Evolutionary conservation across 2,888 invertebrate genomes (phyloP).

Genomic region (Meiosimyza decipiens): DNA sequence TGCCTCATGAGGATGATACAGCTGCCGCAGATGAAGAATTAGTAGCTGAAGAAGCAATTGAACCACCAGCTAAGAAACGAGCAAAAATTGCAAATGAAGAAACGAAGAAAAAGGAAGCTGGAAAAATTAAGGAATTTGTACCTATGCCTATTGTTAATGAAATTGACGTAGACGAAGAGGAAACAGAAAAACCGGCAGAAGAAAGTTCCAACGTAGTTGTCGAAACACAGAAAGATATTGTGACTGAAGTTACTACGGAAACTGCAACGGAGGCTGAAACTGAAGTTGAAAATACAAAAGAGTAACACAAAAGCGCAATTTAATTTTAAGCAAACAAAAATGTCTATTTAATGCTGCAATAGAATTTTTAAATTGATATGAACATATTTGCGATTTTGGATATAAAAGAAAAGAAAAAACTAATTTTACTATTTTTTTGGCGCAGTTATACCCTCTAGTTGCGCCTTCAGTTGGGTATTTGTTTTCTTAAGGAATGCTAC

Average conservation of each 20-base stretch:
- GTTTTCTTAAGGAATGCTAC: constrained; percentile 92
- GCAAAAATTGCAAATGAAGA: constrained; percentile 37
- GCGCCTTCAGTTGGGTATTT: constrained; percentile 92
- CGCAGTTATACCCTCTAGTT: constrained; percentile 93
- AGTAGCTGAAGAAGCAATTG: constrained; percentile 5
- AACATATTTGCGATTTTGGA: constrained; percentile 1
- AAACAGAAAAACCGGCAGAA: constrained; percentile 43
- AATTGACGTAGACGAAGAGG: constrained; percentile 56
- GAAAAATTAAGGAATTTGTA: constrained; percentile 50
- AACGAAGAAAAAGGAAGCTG: constrained; percentile 37
- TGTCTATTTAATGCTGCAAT: neutral
- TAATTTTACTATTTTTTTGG: constrained; percentile 80
- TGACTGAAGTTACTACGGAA: neutral
- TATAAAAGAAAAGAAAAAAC: constrained; percentile 5
- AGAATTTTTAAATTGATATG: neutral
- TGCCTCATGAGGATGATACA: constrained; percentile 68
- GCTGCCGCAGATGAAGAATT: neutral
- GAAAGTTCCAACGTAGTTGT: neutral
- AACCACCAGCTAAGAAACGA: constrained; percentile 40
- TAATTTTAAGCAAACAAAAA: neutral
- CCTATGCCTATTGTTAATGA: constrained; percentile 70
- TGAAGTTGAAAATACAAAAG: neutral
- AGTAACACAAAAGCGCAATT: constrained; percentile 24
- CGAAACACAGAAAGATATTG: neutral
- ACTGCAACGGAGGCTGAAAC: neutral